Evolutionary conservation across 1,140 invertebrate genomes (phyloP).

Genomic region (Pogonognathellus flavescens): DNA sequence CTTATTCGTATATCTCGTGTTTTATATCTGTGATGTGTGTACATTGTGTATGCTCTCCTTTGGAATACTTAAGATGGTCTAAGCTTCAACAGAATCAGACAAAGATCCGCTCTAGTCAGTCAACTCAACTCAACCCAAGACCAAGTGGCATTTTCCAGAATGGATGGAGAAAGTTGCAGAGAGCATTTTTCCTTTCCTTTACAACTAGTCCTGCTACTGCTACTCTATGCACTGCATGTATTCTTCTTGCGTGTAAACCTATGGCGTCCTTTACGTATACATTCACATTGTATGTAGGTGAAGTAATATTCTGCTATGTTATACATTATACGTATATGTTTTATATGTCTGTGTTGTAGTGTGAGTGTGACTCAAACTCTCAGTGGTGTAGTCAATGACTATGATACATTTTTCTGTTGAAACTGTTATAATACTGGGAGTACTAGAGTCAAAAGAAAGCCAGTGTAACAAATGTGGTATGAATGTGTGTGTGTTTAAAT

Average conservation of each 20-base stretch:
- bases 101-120: slow-evolving; percentile 36
- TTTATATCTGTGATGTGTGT: too few relatives aligned
- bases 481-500: too few relatives aligned
- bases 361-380: too few relatives aligned
- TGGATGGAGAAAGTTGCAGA: slow-evolving; percentile 25
- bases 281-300: background rate
- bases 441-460: too few relatives aligned
- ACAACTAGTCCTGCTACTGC: background rate
- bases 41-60: background rate
- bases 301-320: background rate
- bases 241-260: too few relatives aligned
- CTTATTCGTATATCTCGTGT: background rate
- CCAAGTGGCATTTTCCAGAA: slow-evolving; percentile 39
- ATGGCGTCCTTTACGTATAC: too few relatives aligned
- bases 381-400: too few relatives aligned
- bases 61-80: slow-evolving; percentile 18
- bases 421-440: too few relatives aligned
- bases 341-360: too few relatives aligned
- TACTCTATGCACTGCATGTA: too few relatives aligned
- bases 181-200: background rate
- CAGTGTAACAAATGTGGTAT: too few relatives aligned
- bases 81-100: slow-evolving; percentile 14
- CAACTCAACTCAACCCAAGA: slow-evolving; percentile 3
- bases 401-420: too few relatives aligned
- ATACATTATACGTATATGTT: background rate